Percentiles rank a stretch among this genome's conserved stretches.
Conservation (phyloP, 2,113 vertebrate genomes). For the Plestiodon gilberti region DNA sequence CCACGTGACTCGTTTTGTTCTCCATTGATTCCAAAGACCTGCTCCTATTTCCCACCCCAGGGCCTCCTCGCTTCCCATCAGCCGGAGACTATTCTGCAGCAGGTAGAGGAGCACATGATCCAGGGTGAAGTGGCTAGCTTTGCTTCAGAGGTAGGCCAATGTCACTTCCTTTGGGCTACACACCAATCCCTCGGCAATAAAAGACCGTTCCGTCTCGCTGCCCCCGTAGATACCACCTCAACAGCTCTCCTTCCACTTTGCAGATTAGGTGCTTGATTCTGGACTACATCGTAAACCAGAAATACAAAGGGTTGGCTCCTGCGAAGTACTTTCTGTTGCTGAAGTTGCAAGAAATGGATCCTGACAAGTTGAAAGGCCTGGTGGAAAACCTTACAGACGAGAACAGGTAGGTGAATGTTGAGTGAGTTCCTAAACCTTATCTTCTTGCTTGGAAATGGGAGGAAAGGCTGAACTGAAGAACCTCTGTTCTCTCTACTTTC, state of each 20-base stretch:
- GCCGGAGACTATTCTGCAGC: constrained; percentile 80
- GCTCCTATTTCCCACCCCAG: constrained; percentile 61
- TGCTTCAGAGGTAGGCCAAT: constrained; percentile 83
- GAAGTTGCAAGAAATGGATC: constrained; percentile 77
- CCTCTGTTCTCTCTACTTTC: no score
- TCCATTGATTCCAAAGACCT: no score
- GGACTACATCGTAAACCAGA: constrained; percentile 77
- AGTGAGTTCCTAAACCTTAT: not conserved
- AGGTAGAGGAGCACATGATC: constrained; percentile 86
- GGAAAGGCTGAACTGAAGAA: no score
- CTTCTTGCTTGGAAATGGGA: no score
- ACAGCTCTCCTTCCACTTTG: not conserved
- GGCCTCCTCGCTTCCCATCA: constrained; percentile 82
- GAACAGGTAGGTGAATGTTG: constrained; percentile 75
- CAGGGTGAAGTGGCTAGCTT: constrained; percentile 86
- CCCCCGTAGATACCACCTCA: not conserved
- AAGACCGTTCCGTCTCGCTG: not conserved
- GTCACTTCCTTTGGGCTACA: not conserved
- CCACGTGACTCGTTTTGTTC: not conserved
- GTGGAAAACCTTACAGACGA: constrained; percentile 80
- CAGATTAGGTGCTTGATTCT: constrained; percentile 86
- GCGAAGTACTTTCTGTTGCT: constrained; percentile 83
- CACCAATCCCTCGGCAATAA: no score
- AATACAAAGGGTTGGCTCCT: constrained; percentile 80
- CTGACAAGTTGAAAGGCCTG: constrained; percentile 78